Evolutionary conservation across 2,113 vertebrate species (phyloP).

Genomic region (Microtus richardsoni): DNA sequence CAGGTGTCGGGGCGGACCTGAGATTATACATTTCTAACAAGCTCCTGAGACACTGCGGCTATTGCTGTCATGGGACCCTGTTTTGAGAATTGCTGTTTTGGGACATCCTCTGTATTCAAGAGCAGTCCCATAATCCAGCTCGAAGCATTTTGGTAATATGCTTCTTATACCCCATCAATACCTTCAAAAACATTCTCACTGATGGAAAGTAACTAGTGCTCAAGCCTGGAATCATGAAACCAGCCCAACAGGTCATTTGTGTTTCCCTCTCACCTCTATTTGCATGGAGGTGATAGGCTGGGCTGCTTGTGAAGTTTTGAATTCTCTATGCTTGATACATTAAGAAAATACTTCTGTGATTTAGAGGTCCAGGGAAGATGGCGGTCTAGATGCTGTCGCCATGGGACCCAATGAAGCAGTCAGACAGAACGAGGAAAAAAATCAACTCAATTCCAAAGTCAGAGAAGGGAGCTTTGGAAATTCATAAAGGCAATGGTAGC

Average conservation of each 20-base stretch:
- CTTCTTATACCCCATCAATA: not conserved
- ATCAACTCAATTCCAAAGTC: not conserved
- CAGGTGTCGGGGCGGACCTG: not conserved
- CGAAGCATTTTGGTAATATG: not conserved
- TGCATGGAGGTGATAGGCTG: not conserved
- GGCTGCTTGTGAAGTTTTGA: not conserved
- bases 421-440: not conserved
- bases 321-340: slow-evolving; percentile 39
- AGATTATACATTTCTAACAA: not conserved
- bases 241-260: not conserved
- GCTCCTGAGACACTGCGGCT: no score
- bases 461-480: not conserved
- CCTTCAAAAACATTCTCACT: no score
- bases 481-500: not conserved
- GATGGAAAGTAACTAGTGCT: not conserved
- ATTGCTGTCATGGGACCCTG: no score
- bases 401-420: not conserved
- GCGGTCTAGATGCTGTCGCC: not conserved
- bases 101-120: no score
- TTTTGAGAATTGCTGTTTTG: not conserved
- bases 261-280: not conserved
- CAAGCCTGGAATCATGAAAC: not conserved
- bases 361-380: not conserved
- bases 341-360: slow-evolving; percentile 12
- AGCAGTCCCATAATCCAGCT: not conserved